Base-by-base conservation (phyloP, 1,140 invertebrate genomes). In the Oreohelix idahoensis region DNA sequence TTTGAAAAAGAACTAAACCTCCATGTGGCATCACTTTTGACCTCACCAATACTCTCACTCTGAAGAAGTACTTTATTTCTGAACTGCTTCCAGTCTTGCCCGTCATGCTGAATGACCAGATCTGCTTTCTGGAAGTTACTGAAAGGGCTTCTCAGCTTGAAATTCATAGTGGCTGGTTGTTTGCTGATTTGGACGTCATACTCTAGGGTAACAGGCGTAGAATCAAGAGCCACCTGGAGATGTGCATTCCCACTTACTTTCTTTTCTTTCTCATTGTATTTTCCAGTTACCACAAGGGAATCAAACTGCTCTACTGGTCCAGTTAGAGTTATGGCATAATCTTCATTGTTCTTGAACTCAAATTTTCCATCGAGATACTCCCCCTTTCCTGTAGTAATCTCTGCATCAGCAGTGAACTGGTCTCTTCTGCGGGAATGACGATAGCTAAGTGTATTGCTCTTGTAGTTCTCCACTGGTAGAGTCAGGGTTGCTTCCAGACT, bases 301-400 rank as follows among this genome's bases (percentile, higher is more conserved):
- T 81, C 70, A 73, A 81, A 81, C 17, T 49, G 11, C 73, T 81
- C 32, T 1, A 81, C 42, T 4, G 79, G 79, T 26, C 79, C 79
- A 17, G 70, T 42, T 29, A 81, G 20, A 45, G 38, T 81, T 5
- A 79, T 4, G 1, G 26, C 69, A 29, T 63, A 38, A 29, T 79
- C 29, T 17, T 79, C 39, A 45, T 73, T 71, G 39, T 73, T 53
- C 11, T 17, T 35, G 26, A 73, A 45, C 17, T 69, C 36, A 29
- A 81, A 1, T 38, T 71, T 73, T 29, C 66, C 79, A 35, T 17
- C 15, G 8, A 81, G 66, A 36, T 42, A 17, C 23, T 81, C 66
- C 17, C 69, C 69, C 23, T 80, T 66, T n/a, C 78, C 78, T 20
- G 78, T 70, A 15, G 36, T 36, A 69, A 70, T 23, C 23, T 69